Conservation (phyloP, 2,888 invertebrate species). For the Ypsolopha sequella region DNA sequence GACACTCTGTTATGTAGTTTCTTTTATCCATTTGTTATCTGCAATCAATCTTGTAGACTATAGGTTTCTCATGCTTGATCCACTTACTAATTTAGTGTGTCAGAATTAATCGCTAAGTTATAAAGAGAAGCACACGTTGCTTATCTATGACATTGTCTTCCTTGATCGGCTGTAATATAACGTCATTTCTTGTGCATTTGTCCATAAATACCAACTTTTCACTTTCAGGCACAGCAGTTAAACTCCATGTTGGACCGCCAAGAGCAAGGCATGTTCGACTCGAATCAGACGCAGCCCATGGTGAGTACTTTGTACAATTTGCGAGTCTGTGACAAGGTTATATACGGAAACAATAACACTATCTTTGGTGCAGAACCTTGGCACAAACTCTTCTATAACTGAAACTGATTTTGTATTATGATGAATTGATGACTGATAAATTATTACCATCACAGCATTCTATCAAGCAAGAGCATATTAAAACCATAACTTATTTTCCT, state of each 20-base stretch:
- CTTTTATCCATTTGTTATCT: too few relatives aligned
- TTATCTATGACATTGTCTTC: too few relatives aligned
- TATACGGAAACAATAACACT: background rate
- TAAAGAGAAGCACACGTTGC: too few relatives aligned
- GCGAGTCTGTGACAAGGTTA: background rate
- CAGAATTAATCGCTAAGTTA: too few relatives aligned
- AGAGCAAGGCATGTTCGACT: slow-evolving; percentile 72
- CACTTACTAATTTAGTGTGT: too few relatives aligned
- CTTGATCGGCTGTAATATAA: too few relatives aligned
- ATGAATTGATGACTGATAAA: background rate
- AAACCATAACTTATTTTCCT: slow-evolving; percentile 2
- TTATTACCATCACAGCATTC: background rate
- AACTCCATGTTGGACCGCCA: slow-evolving; percentile 79
- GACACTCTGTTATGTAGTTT: too few relatives aligned
- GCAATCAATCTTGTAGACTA: too few relatives aligned
- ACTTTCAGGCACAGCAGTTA: slow-evolving; percentile 69
- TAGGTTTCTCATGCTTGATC: too few relatives aligned
- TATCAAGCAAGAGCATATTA: background rate
- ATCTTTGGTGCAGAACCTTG: background rate
- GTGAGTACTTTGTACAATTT: slow-evolving; percentile 32
- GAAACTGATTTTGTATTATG: background rate
- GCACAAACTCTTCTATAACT: background rate
- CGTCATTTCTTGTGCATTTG: too few relatives aligned
- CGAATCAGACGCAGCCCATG: slow-evolving; percentile 50
- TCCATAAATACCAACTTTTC: background rate